A percentile compares a stretch with the other conserved stretches of the same genome.
Conservation (phyloP, 2,888 invertebrate species). For the Prenolepis imparis region DNA sequence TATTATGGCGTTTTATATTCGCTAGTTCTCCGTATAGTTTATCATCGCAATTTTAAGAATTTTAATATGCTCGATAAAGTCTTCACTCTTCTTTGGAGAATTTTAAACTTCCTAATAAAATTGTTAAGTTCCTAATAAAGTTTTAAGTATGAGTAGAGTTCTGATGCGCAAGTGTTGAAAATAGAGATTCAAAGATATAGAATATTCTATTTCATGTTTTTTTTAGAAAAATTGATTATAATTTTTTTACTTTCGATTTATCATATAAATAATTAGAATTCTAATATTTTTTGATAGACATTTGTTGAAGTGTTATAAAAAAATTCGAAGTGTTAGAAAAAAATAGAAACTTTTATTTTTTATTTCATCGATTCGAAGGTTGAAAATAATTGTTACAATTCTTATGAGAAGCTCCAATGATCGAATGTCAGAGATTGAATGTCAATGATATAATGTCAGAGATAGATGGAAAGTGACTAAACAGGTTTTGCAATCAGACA, state of each 20-base stretch:
- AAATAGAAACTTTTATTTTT: background rate
- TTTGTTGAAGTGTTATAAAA: background rate
- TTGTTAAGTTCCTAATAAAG: no score
- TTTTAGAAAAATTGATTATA: background rate
- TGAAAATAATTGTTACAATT: background rate
- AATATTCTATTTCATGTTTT: background rate
- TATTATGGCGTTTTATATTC: background rate
- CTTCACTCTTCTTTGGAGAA: background rate
- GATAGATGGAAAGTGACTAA: constrained; percentile 49
- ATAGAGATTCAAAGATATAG: background rate
- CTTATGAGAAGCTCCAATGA: background rate
- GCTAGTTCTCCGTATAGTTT: background rate
- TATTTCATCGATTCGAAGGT: background rate
- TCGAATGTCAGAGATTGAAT: constrained; percentile 21
- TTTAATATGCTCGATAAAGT: background rate
- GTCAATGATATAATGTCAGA: constrained; percentile 15
- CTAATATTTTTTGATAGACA: background rate
- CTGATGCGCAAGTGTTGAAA: background rate
- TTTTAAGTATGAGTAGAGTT: background rate
- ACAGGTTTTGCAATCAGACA: constrained; percentile 33
- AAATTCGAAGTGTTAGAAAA: background rate
- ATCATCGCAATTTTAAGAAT: background rate
- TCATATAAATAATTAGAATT: background rate
- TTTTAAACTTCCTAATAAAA: background rate
- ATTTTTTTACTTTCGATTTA: background rate